phyloP scores from a whole-genome alignment of 2,113 vertebrate genomes.

The Semnopithecus entellus region DNA sequence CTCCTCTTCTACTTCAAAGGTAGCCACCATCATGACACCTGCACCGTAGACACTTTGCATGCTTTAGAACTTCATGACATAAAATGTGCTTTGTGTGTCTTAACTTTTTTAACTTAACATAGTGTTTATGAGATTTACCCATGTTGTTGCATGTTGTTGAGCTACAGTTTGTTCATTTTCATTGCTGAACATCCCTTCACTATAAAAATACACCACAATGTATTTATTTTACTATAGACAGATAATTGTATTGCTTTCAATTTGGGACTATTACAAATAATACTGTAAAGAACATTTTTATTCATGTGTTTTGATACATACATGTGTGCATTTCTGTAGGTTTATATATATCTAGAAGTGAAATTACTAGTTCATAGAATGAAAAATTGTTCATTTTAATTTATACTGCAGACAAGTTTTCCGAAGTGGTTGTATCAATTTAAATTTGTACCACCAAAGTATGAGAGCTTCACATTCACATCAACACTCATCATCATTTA shows the following conservation, averaged over 20 bases:
- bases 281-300: background rate
- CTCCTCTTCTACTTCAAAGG: background rate
- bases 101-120: background rate
- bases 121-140: background rate
- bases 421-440: background rate
- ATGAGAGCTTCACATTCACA: background rate
- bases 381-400: conserved; percentile 11
- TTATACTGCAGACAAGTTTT: background rate
- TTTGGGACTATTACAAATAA: background rate
- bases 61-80: background rate
- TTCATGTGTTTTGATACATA: background rate
- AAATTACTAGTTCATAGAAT: background rate
- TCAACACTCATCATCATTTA: background rate
- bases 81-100: background rate
- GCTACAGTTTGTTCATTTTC: background rate
- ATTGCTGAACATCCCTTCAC: background rate
- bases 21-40: background rate
- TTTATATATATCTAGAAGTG: background rate
- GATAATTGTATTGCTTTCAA: background rate
- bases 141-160: background rate
- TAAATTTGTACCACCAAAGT: background rate
- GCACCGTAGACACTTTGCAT: background rate
- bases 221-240: background rate
- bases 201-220: background rate
- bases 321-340: background rate